Evolutionary conservation across 2,888 invertebrate genomes (phyloP).

Genomic region (Hoplodrina blanda): DNA sequence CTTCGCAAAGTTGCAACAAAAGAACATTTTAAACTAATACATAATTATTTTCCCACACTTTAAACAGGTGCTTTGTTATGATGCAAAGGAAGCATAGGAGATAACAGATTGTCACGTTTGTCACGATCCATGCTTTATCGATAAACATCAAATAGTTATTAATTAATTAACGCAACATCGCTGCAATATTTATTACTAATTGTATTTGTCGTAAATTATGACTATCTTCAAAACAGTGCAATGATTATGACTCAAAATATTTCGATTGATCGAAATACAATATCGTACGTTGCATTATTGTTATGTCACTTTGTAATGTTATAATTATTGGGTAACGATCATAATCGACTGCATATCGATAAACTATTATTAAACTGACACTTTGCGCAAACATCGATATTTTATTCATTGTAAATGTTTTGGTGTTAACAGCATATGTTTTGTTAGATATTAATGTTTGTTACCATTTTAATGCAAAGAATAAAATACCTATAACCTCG

Average conservation of each 20-base stretch:
- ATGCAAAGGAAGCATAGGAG: conserved; percentile 64
- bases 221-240: conserved; percentile 59
- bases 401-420: conserved; percentile 20
- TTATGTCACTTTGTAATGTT: conserved; percentile 61
- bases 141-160: conserved; percentile 43
- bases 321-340: conserved; percentile 59
- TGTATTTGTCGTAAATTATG: conserved; percentile 60
- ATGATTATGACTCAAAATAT: conserved; percentile 54
- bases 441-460: conserved; percentile 31
- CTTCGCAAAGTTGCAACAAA: conserved; percentile 24
- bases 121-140: conserved; percentile 62
- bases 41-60: conserved; percentile 58
- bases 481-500: conserved; percentile 15
- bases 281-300: conserved; percentile 56
- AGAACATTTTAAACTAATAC: conserved; percentile 6
- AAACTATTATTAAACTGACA: conserved; percentile 43
- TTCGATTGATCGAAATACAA: conserved; percentile 52
- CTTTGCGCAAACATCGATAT: conserved; percentile 57
- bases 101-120: conserved; percentile 70
- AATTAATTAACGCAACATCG: conserved; percentile 51
- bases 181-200: conserved; percentile 63
- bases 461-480: conserved; percentile 35
- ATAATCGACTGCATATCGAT: conserved; percentile 45
- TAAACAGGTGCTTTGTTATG: conserved; percentile 72
- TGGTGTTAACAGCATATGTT: conserved; percentile 26